Evolutionary conservation across 2,888 invertebrate species (phyloP), one percentile per base, ranked within the genome.

Genomic region (Drosophila hamatofila): DNA sequence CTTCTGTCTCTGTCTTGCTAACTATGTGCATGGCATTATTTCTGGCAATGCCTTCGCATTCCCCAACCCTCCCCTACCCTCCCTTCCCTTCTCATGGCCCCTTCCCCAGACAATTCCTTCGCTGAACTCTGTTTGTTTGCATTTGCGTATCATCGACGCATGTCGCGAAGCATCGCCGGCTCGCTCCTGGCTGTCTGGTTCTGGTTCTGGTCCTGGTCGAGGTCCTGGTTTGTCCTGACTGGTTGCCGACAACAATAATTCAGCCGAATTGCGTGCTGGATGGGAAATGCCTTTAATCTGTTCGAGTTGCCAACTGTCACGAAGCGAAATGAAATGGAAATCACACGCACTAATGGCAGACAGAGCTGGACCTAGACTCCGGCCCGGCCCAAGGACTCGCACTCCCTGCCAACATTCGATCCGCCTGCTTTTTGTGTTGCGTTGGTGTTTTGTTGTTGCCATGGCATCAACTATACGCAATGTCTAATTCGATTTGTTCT

Each of bases 401-500:
- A 54, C 25, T 37, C 39, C 54, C 27, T 3, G 7, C 51, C 57
- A 48, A 12, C 14, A 9, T n/a, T 37, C 35, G 35, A 12, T 16
- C 27, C 60, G 37, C 5, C 23, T 76, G 78, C 51, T 73, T 72
- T 73, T 30, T 69, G 49, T 57, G 30, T 58, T 75, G 55, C 41
- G 12, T 44, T 61, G 35, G 18, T 62, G 63, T 61, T 56, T 68
- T 16, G 48, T 5, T 60, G 63, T 68, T 54, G 59, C 67, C 65
- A 72, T 81, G 75, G 69, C 81, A 65, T 78, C 71, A 71, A 66
- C 72, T 86, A 87, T 75, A 73, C 82, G 84, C 89, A 81, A 77
- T 85, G 84, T 92, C 92, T 91, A 91, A 92, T 92, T 92, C 91
- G 89, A 92, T 92, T 92, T 84, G 90, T 92, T 92, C 92, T 91